Evolutionary conservation across 1,140 invertebrate species (phyloP).

Genomic region (Drosophila orosa): DNA sequence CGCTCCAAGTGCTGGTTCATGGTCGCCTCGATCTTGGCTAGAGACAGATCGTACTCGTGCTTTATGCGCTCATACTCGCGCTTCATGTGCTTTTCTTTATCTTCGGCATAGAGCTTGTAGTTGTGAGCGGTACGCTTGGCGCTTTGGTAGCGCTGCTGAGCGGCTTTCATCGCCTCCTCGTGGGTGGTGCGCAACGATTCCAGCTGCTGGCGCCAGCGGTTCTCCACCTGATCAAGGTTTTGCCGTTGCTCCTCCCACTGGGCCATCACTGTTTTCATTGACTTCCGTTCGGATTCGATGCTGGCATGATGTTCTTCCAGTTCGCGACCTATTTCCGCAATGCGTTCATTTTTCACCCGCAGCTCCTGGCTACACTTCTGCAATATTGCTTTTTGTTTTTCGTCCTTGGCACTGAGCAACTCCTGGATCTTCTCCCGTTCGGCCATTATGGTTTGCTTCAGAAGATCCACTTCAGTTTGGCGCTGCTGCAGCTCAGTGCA

Average conservation of each 20-base stretch:
- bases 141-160: slow-evolving; percentile 86
- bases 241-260: slow-evolving; percentile 77
- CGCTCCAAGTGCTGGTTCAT: slow-evolving; percentile 65
- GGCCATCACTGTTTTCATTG: slow-evolving; percentile 78
- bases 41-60: slow-evolving; percentile 69
- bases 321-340: slow-evolving; percentile 51
- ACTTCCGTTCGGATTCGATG: slow-evolving; percentile 76
- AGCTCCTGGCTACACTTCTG: slow-evolving; percentile 68
- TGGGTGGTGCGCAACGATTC: slow-evolving; percentile 53
- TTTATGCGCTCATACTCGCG: slow-evolving; percentile 79
- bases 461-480: slow-evolving; percentile 85
- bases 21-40: slow-evolving; percentile 69
- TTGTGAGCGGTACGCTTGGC: slow-evolving; percentile 86
- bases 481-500: slow-evolving; percentile 71
- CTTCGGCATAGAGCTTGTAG: slow-evolving; percentile 85
- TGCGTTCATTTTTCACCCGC: slow-evolving; percentile 58
- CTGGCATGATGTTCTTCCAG: slow-evolving; percentile 71
- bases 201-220: slow-evolving; percentile 68
- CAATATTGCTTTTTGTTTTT: slow-evolving; percentile 62
- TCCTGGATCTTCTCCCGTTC: slow-evolving; percentile 86
- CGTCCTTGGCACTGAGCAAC: slow-evolving; percentile 84
- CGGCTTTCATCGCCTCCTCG: slow-evolving; percentile 70
- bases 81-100: slow-evolving; percentile 80
- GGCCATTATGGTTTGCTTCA: slow-evolving; percentile 86
- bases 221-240: slow-evolving; percentile 60